Conservation (phyloP, 1,140 invertebrate species). For the Pseudomyrmex sp. region DNA sequence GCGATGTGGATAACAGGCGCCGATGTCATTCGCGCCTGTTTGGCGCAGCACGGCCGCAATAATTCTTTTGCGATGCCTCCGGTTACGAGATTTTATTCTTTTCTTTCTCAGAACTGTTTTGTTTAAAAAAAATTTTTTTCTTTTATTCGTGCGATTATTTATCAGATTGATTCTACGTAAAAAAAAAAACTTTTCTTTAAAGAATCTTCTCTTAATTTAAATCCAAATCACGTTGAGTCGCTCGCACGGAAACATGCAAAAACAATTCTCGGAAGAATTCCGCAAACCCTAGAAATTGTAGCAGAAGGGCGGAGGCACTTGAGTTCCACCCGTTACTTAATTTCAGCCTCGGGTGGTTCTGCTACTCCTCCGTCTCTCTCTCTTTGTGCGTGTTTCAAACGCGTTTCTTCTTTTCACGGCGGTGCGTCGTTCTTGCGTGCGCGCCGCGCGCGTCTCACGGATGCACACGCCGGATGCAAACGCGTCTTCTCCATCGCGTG, state of each 20-base stretch:
- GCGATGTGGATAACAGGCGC: background rate
- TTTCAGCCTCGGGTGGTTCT: constrained; percentile 21
- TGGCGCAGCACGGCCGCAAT: background rate
- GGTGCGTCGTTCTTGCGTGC: background rate
- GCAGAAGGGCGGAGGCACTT: background rate
- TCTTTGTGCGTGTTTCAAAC: constrained; percentile 14
- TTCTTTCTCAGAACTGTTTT: background rate
- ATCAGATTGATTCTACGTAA: too few relatives aligned
- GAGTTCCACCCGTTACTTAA: constrained; percentile 18
- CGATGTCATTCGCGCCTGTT: background rate
- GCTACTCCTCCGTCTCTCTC: background rate
- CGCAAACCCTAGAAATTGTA: too few relatives aligned
- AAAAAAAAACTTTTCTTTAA: too few relatives aligned
- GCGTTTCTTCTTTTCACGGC: background rate
- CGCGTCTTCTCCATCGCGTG: background rate
- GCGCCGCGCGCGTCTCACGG: background rate
- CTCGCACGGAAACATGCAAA: too few relatives aligned
- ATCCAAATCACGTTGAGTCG: background rate
- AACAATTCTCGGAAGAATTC: too few relatives aligned
- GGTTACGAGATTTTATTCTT: constrained; percentile 8
- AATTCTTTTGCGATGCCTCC: background rate
- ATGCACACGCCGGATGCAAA: background rate
- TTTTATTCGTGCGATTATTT: too few relatives aligned
- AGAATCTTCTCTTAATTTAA: background rate
- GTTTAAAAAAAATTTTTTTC: too few relatives aligned